Evolutionary conservation across 2,888 invertebrate genomes (phyloP), one percentile per base, ranked within the genome.

Genomic region (Parnassius mnemosyne): DNA sequence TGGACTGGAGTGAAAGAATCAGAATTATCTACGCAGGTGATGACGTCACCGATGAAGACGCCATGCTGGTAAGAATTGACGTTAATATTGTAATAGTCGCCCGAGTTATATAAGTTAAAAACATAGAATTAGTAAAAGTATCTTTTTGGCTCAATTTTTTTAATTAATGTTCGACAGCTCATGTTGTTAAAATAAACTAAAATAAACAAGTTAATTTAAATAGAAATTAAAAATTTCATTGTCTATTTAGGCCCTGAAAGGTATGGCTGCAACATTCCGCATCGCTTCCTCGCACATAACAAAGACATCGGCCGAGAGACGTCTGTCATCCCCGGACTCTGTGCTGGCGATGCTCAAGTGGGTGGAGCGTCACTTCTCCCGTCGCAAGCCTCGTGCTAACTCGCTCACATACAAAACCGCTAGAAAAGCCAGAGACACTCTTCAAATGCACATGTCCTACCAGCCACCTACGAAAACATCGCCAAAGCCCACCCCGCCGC

Each of bases 251-350:
- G 96, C 97, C 0, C 89, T 97, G 62, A 97, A 97, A 92, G 97
- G 97, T 82, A 97, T 97, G 97, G 97, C 97, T 0, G 96, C 97
- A 1, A 97, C 97, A 3, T 97, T 97, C 93, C 94, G 97, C 57
- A 96, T 97, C 10, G 95, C 97, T 0, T 95, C 96, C 0, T 97
- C 97, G 0, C 93, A 94, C 77, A 96, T 97, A 73, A 95, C 95
- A 7, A 96, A 96, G 77, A 97, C 97, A 0, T 95, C 96, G 0
- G 97, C 97, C 0, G 97, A 97, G 78, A 93, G 96, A 57, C 95
- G 97, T 65, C 89, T 97, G 53, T 97, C 97, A 0, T 96, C 96
- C 46, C 96, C 97, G 0, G 97, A 97, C 84, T 96, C 97, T 0
- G 97, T 97, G 0, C 93, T 97, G 60, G 96, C 97, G 0, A 95